Conservation (phyloP, 2,888 invertebrate species). For the Gymnocheta viridis region DNA sequence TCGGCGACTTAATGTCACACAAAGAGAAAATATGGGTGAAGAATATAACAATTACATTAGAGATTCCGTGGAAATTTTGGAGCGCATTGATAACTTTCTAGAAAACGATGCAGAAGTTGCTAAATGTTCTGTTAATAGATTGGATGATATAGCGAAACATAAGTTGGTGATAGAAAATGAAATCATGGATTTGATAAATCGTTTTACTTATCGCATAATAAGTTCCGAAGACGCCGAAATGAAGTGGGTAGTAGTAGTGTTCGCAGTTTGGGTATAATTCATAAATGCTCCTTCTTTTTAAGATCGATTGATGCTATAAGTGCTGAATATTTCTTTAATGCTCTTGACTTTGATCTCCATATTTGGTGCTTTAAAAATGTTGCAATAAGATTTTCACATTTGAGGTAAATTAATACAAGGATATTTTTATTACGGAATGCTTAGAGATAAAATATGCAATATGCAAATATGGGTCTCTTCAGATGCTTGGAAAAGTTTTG, state of each 20-base stretch:
- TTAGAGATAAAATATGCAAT: too few species aligned
- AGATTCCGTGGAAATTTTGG: slow-evolving; percentile 50
- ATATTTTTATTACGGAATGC: neutral
- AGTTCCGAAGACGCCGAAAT: slow-evolving; percentile 76
- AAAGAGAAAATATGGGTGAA: slow-evolving; percentile 70
- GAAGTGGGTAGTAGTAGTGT: slow-evolving; percentile 74
- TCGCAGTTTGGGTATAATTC: neutral
- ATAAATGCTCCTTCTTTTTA: neutral
- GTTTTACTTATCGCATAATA: slow-evolving; percentile 76
- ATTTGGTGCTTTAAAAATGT: slow-evolving; percentile 79
- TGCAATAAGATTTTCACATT: slow-evolving; percentile 70
- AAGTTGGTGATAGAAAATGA: slow-evolving; percentile 70
- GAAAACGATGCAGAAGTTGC: slow-evolving; percentile 48
- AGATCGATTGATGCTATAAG: slow-evolving; percentile 74
- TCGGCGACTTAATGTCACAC: neutral
- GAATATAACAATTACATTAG: slow-evolving; percentile 73
- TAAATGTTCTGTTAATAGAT: slow-evolving; percentile 41
- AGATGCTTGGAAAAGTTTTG: too few species aligned
- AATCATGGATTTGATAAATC: slow-evolving; percentile 73
- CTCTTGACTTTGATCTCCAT: slow-evolving; percentile 74
- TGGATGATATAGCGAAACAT: slow-evolving; percentile 69
- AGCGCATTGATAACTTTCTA: slow-evolving; percentile 68
- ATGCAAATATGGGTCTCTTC: too few species aligned
- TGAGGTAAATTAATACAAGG: slow-evolving; percentile 6
- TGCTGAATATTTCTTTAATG: slow-evolving; percentile 73